These are phyloP conservation scores for Champsocephalus esox DNA, from an alignment of 2,797 vertebrate genomes.

Conservation along the genomic window DNA sequence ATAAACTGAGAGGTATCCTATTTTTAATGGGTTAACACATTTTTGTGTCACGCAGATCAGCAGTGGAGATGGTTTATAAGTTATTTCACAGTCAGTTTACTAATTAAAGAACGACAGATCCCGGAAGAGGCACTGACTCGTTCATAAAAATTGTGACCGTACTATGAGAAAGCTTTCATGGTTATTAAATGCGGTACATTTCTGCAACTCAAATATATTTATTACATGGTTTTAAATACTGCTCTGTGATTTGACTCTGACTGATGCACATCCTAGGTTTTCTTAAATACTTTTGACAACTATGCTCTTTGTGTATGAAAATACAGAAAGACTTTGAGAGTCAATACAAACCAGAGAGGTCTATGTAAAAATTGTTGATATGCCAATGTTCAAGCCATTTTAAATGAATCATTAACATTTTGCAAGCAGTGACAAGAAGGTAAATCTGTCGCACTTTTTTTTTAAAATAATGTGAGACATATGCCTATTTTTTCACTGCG, in stretches of 20 bases:
- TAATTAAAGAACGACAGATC: neutral
- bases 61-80: neutral
- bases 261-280: neutral
- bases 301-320: neutral
- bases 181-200: neutral
- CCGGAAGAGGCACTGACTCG: neutral
- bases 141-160: slow-evolving; percentile 9
- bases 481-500: neutral
- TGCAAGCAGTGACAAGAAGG: neutral
- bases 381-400: neutral
- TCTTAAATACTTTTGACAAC: neutral
- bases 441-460: neutral
- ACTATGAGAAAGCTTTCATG: neutral
- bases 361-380: neutral
- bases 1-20: neutral
- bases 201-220: neutral
- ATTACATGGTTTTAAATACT: neutral
- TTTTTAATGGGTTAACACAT: neutral
- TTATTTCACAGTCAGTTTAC: neutral
- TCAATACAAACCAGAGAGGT: neutral
- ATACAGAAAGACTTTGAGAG: neutral
- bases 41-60: neutral
- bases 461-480: too few relatives aligned
- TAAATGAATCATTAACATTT: slow-evolving; percentile 1
- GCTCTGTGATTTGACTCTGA: slow-evolving; percentile 1